Conservation (phyloP, 2,113 vertebrate species). For the Nematolebias whitei region DNA sequence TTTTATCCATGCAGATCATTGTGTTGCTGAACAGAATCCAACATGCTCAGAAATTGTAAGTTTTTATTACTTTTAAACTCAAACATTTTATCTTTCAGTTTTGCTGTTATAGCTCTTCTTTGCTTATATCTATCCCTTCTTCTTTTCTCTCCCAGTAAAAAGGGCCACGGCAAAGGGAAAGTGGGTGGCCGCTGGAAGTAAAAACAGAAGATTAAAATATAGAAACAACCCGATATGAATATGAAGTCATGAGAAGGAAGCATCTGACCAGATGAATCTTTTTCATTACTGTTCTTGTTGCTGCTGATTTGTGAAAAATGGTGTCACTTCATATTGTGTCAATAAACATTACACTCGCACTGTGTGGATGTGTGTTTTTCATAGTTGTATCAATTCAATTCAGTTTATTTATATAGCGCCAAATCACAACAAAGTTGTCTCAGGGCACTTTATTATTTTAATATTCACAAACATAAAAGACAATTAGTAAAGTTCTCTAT, state of each 20-base stretch:
- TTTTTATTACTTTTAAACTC: slow-evolving; percentile 18
- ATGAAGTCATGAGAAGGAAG: neutral
- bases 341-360: slow-evolving; percentile 42
- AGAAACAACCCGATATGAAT: neutral
- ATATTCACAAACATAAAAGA: no score
- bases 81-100: neutral
- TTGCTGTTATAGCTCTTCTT: neutral
- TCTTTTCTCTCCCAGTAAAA: slow-evolving; percentile 70
- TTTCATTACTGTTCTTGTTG: neutral
- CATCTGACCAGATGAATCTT: neutral
- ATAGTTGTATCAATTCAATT: no score
- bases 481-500: no score
- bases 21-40: slow-evolving; percentile 83
- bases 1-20: slow-evolving; percentile 65
- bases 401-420: no score
- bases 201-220: neutral
- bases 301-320: neutral
- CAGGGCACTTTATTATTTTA: no score
- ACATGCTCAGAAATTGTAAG: slow-evolving; percentile 85
- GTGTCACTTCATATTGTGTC: neutral
- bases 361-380: neutral
- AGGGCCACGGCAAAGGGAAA: slow-evolving; percentile 80
- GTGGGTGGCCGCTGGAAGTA: slow-evolving; percentile 83
- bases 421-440: no score
- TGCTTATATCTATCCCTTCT: neutral